Percentiles rank a stretch among this genome's conserved stretches.
Conservation (phyloP, 2,797 vertebrate species). For the Clarias laeviceps region DNA sequence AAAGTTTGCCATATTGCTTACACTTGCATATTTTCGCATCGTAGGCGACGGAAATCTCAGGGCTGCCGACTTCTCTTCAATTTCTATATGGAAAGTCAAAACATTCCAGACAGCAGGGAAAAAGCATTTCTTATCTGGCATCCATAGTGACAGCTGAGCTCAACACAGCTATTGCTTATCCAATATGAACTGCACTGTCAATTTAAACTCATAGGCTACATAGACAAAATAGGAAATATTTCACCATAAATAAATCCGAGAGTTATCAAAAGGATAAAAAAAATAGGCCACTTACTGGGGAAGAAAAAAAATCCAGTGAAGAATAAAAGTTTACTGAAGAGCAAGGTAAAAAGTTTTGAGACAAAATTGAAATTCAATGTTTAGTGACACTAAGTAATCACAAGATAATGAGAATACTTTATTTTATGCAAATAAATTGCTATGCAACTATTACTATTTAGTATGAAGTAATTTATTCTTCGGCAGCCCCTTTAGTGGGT, state of each 20-base stretch:
- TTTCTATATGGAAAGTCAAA: not conserved
- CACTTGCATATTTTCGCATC: not conserved
- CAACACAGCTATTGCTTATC: not conserved
- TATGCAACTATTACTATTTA: no score
- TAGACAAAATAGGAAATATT: no score
- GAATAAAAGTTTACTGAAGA: not conserved
- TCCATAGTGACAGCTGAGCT: slow-evolving; percentile 18
- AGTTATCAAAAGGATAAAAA: not conserved
- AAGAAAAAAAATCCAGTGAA: not conserved
- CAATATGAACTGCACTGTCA: not conserved
- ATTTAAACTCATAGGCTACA: not conserved
- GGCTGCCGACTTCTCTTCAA: not conserved
- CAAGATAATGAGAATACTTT: no score
- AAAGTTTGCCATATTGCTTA: slow-evolving; percentile 2
- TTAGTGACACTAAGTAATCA: no score
- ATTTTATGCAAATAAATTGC: no score
- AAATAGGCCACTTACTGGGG: not conserved
- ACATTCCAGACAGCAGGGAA: slow-evolving; percentile 1
- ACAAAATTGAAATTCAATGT: no score
- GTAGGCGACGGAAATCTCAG: slow-evolving; percentile 8
- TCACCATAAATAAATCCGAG: not conserved
- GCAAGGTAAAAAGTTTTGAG: not conserved
- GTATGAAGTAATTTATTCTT: no score
- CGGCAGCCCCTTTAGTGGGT: no score
- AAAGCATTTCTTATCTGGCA: not conserved